A percentile compares a stretch with the other conserved stretches of the same genome.
Evolutionary conservation across 2,888 invertebrate species (phyloP).

Genomic region (Erebia aethiops): DNA sequence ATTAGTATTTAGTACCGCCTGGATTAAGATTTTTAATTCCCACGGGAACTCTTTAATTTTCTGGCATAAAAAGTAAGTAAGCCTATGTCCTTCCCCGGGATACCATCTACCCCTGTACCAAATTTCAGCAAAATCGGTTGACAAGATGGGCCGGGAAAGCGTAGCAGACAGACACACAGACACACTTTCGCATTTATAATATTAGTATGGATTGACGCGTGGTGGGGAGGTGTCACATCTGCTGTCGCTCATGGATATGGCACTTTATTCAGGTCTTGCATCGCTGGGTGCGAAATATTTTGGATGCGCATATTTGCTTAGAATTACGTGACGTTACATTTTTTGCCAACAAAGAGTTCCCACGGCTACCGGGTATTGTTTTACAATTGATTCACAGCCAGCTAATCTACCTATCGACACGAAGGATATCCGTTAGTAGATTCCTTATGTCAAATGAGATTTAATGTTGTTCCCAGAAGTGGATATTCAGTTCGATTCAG

Average conservation of each 20-base stretch:
- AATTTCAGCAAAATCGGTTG: too few species aligned
- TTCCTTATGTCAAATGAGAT: background rate
- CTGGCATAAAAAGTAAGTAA: too few species aligned
- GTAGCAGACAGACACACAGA: too few species aligned
- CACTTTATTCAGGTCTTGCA: constrained; percentile 15
- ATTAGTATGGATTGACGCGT: too few species aligned
- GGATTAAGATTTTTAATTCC: too few species aligned
- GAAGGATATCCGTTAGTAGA: constrained; percentile 14
- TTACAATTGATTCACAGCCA: constrained; percentile 14
- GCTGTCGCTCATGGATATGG: background rate
- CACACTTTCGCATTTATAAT: too few species aligned
- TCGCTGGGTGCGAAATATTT: constrained; percentile 27
- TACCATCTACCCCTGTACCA: too few species aligned
- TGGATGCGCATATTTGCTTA: constrained; percentile 23
- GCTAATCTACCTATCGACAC: constrained; percentile 11
- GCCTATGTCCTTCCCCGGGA: too few species aligned
- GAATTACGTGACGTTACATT: constrained; percentile 18
- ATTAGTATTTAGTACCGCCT: too few species aligned
- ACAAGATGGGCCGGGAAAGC: too few species aligned
- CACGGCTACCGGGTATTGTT: constrained; percentile 23
- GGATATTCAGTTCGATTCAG: background rate
- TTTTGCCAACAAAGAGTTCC: constrained; percentile 17
- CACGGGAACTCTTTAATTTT: too few species aligned
- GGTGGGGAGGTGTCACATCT: background rate
- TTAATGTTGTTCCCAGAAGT: background rate